Evolutionary conservation across 1,140 invertebrate species (phyloP).

Genomic region (Bombus huntii): DNA sequence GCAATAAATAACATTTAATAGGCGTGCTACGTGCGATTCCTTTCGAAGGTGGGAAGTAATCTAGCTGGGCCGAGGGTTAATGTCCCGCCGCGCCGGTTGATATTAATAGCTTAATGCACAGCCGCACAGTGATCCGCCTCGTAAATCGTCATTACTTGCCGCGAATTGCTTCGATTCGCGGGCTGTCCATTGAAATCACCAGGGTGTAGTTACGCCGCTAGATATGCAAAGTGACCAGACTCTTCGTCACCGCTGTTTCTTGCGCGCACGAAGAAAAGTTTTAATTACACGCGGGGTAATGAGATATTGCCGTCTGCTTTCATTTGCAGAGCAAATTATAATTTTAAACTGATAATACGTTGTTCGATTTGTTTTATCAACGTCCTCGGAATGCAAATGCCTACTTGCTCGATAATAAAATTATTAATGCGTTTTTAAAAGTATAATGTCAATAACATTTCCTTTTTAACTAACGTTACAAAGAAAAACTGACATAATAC

Average conservation of each 20-base stretch:
- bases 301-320: background rate
- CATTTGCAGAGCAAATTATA: background rate
- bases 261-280: slow-evolving; percentile 13
- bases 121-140: slow-evolving; percentile 3
- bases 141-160: slow-evolving; percentile 42
- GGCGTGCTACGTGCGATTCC: background rate
- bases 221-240: slow-evolving; percentile 28
- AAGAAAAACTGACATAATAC: background rate
- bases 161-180: slow-evolving; percentile 33
- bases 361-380: background rate
- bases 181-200: slow-evolving; percentile 9
- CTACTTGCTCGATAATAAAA: background rate
- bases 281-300: slow-evolving; percentile 9
- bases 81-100: slow-evolving; percentile 5
- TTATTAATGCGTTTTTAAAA: no score
- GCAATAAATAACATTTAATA: slow-evolving; percentile 40
- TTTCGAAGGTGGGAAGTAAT: background rate
- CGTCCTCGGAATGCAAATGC: no score
- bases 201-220: background rate
- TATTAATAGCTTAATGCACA: slow-evolving; percentile 45
- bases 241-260: slow-evolving; percentile 10
- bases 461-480: background rate
- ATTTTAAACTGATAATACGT: no score
- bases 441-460: background rate
- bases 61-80: background rate